phyloP scores from a whole-genome alignment of 1,140 invertebrate species.

The Chironomus tepperi region DNA sequence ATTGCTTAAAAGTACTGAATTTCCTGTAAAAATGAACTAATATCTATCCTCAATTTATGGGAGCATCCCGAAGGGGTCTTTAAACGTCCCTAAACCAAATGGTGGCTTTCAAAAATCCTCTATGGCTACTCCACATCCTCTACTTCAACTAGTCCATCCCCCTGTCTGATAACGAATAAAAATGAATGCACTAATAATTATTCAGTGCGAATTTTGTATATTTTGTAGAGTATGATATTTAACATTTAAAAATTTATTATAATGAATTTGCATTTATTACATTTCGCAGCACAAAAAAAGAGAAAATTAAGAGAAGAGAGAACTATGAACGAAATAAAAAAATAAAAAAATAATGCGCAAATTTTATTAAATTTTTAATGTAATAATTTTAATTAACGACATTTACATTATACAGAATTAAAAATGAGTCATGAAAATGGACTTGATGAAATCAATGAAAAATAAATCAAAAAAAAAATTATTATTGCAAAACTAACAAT shows the following conservation, averaged over 20 bases:
- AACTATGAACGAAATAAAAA: background rate
- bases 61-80: too few relatives aligned
- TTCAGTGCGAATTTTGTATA: conserved; percentile 10
- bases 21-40: too few relatives aligned
- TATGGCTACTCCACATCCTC: too few relatives aligned
- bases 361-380: conserved; percentile 8
- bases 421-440: background rate
- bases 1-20: too few relatives aligned
- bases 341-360: conserved; percentile 8
- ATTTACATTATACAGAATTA: background rate
- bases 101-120: too few relatives aligned
- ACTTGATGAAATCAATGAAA: background rate
- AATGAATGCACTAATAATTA: background rate
- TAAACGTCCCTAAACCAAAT: too few relatives aligned
- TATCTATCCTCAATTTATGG: too few relatives aligned
- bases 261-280: conserved; percentile 14
- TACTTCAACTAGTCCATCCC: too few relatives aligned
- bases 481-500: conserved; percentile 11
- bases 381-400: conserved; percentile 3
- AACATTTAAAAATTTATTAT: background rate
- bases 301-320: too few relatives aligned
- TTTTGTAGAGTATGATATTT: background rate
- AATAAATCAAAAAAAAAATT: background rate
- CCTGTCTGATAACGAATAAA: too few relatives aligned
- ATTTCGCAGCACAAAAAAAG: background rate